Evolutionary conservation across 2,888 invertebrate genomes (phyloP).

Genomic region (Augochlorella aurata): DNA sequence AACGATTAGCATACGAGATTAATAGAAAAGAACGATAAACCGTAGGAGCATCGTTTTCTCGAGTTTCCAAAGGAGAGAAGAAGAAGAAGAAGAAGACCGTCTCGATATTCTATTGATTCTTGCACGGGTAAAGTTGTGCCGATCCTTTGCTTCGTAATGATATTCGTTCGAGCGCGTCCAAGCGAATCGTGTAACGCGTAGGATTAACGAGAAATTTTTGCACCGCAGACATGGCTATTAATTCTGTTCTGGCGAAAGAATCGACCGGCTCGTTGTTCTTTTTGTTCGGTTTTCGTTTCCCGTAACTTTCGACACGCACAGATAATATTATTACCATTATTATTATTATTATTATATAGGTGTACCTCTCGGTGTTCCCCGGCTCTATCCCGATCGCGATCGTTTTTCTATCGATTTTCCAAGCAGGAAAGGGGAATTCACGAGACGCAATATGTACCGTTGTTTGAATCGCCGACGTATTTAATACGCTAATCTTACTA

Average conservation of each 20-base stretch:
- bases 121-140: slow-evolving; percentile 2
- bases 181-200: slow-evolving; percentile 14
- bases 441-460: slow-evolving; percentile 9
- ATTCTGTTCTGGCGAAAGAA: slow-evolving; percentile 40
- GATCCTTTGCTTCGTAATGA: slow-evolving; percentile 27
- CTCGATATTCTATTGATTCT: slow-evolving; percentile 20
- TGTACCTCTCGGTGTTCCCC: slow-evolving; percentile 24
- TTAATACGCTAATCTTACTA: slow-evolving; percentile 49
- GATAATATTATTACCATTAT: neutral
- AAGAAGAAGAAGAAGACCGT: neutral
- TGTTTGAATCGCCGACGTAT: slow-evolving; percentile 46
- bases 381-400: slow-evolving; percentile 13
- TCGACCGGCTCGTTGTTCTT: slow-evolving; percentile 13
- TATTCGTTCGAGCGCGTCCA: slow-evolving; percentile 29
- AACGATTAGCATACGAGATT: slow-evolving; percentile 9
- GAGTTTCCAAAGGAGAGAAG: neutral
- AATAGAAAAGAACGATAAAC: neutral
- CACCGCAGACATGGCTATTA: slow-evolving; percentile 56
- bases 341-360: neutral
- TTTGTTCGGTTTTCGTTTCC: neutral
- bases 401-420: slow-evolving; percentile 16
- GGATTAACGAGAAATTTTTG: slow-evolving; percentile 30
- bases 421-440: slow-evolving; percentile 13
- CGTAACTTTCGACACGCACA: slow-evolving; percentile 42
- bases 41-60: neutral